These are phyloP conservation scores for Alviniconcha marisindica DNA, from an alignment of 1,140 invertebrate species.

Conservation along the genomic window DNA sequence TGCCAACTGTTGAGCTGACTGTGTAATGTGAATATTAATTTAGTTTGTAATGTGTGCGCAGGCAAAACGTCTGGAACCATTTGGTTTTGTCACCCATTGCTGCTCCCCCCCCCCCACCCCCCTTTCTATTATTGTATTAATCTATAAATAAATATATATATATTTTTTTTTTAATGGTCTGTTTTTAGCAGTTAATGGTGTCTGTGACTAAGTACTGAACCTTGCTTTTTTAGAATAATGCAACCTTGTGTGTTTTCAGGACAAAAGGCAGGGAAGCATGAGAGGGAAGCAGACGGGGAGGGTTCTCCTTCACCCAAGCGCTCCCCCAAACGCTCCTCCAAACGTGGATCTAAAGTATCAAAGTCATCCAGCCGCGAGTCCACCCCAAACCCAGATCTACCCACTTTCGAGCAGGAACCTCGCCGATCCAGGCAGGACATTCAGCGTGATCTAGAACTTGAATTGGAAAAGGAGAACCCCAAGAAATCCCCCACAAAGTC, in stretches of 20 bases:
- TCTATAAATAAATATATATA: no score
- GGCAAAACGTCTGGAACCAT: no score
- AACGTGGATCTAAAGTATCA: slow-evolving; percentile 42
- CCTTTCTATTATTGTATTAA: no score
- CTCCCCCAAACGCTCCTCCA: slow-evolving; percentile 57
- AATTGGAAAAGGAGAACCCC: slow-evolving; percentile 46
- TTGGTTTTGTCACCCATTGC: no score
- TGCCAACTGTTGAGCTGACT: no score
- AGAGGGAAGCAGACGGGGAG: slow-evolving; percentile 47
- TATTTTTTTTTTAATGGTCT: no score
- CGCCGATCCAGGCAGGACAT: slow-evolving; percentile 41
- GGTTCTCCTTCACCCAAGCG: slow-evolving; percentile 52
- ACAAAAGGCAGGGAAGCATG: slow-evolving; percentile 60
- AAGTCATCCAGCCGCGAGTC: slow-evolving; percentile 46
- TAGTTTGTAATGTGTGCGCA: no score
- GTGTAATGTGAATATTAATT: no score
- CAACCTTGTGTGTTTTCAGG: slow-evolving; percentile 49
- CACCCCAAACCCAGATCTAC: slow-evolving; percentile 29
- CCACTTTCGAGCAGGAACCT: slow-evolving; percentile 13
- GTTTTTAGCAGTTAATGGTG: no score
- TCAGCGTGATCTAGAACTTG: slow-evolving; percentile 42
- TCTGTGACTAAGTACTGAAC: no score
- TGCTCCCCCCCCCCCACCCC: no score
- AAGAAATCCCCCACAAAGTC: slow-evolving; percentile 10
- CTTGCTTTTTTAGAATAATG: no score